Evolutionary conservation across 2,113 vertebrate genomes (phyloP), one percentile per base, ranked within the genome.

Genomic region (Cepphus grylle): DNA sequence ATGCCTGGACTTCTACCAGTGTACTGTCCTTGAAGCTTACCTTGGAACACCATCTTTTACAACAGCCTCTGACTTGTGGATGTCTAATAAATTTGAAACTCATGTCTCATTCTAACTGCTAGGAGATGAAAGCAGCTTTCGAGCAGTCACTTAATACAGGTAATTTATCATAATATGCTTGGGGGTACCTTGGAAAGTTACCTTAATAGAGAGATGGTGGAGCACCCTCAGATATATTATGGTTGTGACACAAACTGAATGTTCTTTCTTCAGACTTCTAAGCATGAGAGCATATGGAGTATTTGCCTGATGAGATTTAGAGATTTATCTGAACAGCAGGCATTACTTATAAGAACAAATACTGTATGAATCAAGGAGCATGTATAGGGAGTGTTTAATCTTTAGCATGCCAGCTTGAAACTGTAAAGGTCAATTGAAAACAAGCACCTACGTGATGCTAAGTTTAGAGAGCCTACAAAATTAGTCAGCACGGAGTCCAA

Each of bases 321-420:
- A 94, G 93, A 87, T 96, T 93, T 92, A 82, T 86, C 88, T 70
- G 62, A 90, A 95, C 25, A 77, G 85, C 79, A 90, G 88, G 65
- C 67, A 50, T 70, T 82, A 79, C 62, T 89, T 76, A 6, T 3
- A 92, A 80, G 62, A 93, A 92, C 36, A 93, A 94, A 93, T 38
- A 73, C 49, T 65, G 53, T 36, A 38, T 80, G 70, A 86, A 88
- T 90, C 79, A 80, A 95, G 71, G 40, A 94, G 53, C 53, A 85
- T 18, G 12, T 49, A 79, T 6, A 26, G 9, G 11, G 61, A 65
- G 30, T 26, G 38, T 85, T 91, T 85, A 72, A 94, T 93, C 74
- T 93, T 94, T 66, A 85, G 70, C 27, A 26, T 20, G 53, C 19
- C 79, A 90, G 74, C 53, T 86, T 85, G 40, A 91, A 92, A 86